Evolutionary conservation across 2,888 invertebrate genomes (phyloP).

Genomic region (Pterostichus madidus): DNA sequence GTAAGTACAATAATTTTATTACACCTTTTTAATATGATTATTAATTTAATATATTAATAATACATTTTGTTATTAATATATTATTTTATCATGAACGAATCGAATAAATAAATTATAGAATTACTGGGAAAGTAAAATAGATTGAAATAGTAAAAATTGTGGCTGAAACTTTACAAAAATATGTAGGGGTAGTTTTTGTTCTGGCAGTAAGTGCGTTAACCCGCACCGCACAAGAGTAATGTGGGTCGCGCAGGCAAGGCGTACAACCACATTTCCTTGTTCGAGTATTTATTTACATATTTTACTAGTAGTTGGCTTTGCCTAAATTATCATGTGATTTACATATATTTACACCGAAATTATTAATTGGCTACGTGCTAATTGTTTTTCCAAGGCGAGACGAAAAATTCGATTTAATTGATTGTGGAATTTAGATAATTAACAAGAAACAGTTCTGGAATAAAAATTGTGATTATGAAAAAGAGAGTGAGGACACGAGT

Average conservation of each 20-base stretch:
- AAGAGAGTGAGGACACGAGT: not conserved
- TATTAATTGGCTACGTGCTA: conserved; percentile 18
- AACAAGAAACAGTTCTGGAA: not conserved
- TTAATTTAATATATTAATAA: too few species aligned
- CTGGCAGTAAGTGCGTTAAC: conserved; percentile 32
- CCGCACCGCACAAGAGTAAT: conserved; percentile 21
- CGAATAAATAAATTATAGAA: too few species aligned
- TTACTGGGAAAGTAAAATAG: not conserved
- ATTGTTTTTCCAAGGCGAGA: conserved; percentile 3
- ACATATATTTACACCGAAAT: conserved; percentile 36
- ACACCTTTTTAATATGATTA: too few species aligned
- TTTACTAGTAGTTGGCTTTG: conserved; percentile 16
- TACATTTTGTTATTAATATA: too few species aligned
- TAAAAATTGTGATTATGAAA: not conserved
- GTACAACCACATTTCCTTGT: conserved; percentile 40
- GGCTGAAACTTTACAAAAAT: not conserved
- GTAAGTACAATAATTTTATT: not conserved
- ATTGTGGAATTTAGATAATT: not conserved
- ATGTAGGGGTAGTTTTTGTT: not conserved
- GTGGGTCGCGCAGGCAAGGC: conserved; percentile 22
- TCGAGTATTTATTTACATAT: conserved; percentile 46
- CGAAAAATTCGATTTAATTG: not conserved
- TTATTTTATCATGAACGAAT: too few species aligned
- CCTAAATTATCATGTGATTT: conserved; percentile 42
- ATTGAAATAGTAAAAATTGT: not conserved